Percentiles rank a stretch among this genome's conserved stretches.
These are phyloP conservation scores for Pristis pectinata DNA, from an alignment of 2,797 vertebrate species.

Conservation along the genomic window DNA sequence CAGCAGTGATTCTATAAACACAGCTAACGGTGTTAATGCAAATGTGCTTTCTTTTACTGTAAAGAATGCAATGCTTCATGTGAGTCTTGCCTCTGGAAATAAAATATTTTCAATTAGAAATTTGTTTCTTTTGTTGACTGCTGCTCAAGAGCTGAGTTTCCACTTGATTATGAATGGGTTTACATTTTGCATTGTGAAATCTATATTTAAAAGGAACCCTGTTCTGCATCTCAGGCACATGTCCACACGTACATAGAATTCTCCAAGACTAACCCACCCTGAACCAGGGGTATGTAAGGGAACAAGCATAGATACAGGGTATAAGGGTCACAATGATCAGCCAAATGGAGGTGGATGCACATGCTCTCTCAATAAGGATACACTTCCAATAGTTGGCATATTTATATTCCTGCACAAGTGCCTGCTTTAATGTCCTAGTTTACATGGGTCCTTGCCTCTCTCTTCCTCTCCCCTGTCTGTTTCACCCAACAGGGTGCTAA, in stretches of 20 bases:
- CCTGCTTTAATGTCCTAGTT: not conserved
- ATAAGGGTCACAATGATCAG: too few species aligned
- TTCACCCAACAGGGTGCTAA: not conserved
- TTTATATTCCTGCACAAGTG: too few species aligned
- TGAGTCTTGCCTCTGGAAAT: not conserved
- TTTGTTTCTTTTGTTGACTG: not conserved
- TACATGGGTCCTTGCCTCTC: not conserved
- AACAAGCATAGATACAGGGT: too few species aligned
- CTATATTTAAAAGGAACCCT: not conserved
- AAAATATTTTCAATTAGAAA: conserved; percentile 2
- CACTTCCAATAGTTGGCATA: too few species aligned
- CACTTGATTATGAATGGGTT: not conserved
- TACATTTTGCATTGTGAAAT: not conserved
- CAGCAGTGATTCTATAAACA: conserved; percentile 23
- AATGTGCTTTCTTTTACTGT: not conserved
- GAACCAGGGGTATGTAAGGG: too few species aligned
- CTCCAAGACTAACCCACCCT: not conserved
- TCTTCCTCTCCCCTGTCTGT: not conserved
- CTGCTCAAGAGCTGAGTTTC: not conserved
- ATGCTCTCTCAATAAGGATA: too few species aligned
- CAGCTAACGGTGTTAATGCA: not conserved
- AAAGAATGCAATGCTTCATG: not conserved
- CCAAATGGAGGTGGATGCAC: too few species aligned
- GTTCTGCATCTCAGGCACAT: not conserved
- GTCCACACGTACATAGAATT: not conserved